Percentiles rank a stretch among this genome's conserved stretches.
phyloP scores from a whole-genome alignment of 2,797 vertebrate genomes.

The Podarcis lilfordi region DNA sequence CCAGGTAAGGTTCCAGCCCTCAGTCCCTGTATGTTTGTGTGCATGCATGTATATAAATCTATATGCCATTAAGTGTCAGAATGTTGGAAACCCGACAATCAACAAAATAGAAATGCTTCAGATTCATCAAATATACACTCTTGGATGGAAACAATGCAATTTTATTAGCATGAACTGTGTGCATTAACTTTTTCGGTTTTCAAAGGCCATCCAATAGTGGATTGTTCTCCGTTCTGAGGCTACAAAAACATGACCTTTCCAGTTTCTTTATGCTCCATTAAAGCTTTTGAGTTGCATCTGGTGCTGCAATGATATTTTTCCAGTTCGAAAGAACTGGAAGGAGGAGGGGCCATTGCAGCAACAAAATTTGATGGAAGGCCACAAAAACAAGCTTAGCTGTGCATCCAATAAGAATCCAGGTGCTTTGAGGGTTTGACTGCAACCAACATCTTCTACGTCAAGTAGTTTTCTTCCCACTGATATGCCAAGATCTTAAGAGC shows the following conservation, averaged over 20 bases:
- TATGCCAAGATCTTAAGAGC: background rate
- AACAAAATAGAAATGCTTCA: background rate
- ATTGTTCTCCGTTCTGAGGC: constrained; percentile 38
- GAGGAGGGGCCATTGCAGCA: constrained; percentile 23
- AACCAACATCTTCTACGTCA: accelerated
- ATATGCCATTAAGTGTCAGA: background rate
- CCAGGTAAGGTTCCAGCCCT: background rate
- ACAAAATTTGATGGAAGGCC: constrained; percentile 49
- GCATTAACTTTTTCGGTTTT: constrained; percentile 52
- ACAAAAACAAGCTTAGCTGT: constrained; percentile 53
- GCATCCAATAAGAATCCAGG: constrained; percentile 9
- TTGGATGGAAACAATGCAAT: constrained; percentile 24
- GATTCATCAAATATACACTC: constrained; percentile 22
- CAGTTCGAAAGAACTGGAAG: constrained; percentile 59
- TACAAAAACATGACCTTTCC: constrained; percentile 54
- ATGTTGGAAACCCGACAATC: background rate
- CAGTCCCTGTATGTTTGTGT: background rate
- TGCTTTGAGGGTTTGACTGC: constrained; percentile 24
- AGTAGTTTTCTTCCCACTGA: constrained; percentile 31
- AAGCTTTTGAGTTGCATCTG: constrained; percentile 41
- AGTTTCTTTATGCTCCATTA: constrained; percentile 54
- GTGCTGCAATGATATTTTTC: constrained; percentile 51
- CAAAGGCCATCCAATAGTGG: constrained; percentile 33
- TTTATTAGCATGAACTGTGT: constrained; percentile 36
- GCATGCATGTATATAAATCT: background rate